Conservation (phyloP, 2,888 invertebrate genomes). For the Spodoptera littoralis region DNA sequence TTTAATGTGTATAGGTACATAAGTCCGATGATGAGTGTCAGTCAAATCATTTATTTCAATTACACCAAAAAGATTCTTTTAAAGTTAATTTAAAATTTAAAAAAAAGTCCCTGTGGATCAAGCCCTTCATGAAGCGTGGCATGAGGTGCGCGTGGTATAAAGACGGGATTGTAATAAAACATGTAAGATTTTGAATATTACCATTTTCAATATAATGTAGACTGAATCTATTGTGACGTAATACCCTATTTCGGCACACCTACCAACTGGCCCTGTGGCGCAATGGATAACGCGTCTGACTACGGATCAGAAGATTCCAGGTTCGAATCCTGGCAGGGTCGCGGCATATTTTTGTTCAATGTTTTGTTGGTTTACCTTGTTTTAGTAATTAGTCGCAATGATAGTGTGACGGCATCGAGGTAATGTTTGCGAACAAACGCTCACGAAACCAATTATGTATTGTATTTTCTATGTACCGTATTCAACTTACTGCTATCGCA, state of each 20-base stretch:
- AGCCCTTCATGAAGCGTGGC: no score
- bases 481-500: conserved; percentile 59
- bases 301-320: conserved; percentile 92
- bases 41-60: no score
- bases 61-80: no score
- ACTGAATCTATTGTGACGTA: neutral
- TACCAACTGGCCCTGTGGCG: conserved; percentile 88
- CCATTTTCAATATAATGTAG: no score
- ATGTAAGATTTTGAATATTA: no score
- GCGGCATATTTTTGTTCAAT: conserved; percentile 81
- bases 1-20: no score
- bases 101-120: no score
- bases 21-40: no score
- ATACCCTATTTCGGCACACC: conserved; percentile 40
- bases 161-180: no score
- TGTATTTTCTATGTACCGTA: conserved; percentile 47
- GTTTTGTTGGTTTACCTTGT: conserved; percentile 61
- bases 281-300: conserved; percentile 92
- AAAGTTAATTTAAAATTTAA: no score
- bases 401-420: conserved; percentile 74
- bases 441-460: conserved; percentile 64
- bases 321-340: conserved; percentile 91
- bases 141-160: no score
- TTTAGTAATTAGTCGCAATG: conserved; percentile 75
- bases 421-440: conserved; percentile 78